A percentile compares a stretch with the other conserved stretches of the same genome.
phyloP scores from a whole-genome alignment of 2,797 vertebrate species.

The Myiotriccus ornatus region DNA sequence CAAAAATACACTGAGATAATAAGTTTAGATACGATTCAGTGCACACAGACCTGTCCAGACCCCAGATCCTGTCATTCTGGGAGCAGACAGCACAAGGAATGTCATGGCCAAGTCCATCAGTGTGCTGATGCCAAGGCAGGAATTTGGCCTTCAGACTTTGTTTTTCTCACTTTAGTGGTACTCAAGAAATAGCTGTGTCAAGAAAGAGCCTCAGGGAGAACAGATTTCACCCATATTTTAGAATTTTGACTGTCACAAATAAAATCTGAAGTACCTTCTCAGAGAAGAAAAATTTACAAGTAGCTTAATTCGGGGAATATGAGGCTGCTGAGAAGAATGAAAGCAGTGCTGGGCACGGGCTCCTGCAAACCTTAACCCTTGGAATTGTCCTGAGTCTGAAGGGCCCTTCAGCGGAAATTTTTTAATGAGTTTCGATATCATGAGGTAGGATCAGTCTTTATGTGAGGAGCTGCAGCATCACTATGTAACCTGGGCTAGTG shows the following conservation, averaged over 20 bases:
- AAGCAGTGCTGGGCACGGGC: neutral
- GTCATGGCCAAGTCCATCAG: neutral
- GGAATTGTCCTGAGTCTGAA: neutral
- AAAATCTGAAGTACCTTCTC: neutral
- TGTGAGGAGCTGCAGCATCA: neutral
- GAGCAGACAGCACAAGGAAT: neutral
- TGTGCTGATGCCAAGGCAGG: neutral
- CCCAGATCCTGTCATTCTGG: neutral
- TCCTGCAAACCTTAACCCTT: neutral
- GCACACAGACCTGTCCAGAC: neutral
- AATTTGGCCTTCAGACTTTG: neutral
- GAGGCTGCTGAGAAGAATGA: neutral
- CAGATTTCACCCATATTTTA: neutral
- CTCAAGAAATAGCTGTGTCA: neutral
- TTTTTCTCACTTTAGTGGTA: neutral
- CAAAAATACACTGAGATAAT: neutral
- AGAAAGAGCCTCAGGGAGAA: slow-evolving; percentile 1
- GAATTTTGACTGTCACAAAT: neutral
- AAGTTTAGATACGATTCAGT: neutral
- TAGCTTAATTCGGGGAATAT: neutral
- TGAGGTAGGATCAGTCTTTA: neutral
- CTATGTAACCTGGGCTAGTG: neutral
- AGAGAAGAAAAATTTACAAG: neutral
- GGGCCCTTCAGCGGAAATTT: neutral
- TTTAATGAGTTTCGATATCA: neutral